Conservation (phyloP, 1,140 invertebrate species). For the Solenopsis fugax region DNA sequence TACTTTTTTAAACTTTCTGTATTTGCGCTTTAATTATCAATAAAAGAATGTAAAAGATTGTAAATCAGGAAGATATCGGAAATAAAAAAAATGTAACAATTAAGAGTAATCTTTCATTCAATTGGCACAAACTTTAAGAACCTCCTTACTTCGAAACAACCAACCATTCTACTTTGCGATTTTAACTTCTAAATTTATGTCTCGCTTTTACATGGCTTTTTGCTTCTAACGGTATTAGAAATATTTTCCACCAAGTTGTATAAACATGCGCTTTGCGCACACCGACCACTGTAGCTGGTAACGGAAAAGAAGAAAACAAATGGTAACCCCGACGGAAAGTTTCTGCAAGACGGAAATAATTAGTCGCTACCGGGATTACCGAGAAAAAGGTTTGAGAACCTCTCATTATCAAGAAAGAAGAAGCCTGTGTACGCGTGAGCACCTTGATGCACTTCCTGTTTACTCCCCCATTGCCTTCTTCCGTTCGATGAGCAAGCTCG, state of each 20-base stretch:
- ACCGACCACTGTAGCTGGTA: not conserved
- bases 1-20: not conserved
- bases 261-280: not conserved
- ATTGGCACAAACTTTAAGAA: not conserved
- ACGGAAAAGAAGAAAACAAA: slow-evolving; percentile 56
- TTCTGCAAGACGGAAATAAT: slow-evolving; percentile 63
- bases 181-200: not conserved
- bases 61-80: not conserved
- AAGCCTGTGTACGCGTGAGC: slow-evolving; percentile 19
- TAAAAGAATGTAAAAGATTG: slow-evolving; percentile 6
- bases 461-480: not conserved
- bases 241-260: slow-evolving; percentile 28
- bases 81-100: not conserved
- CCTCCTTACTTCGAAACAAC: slow-evolving; percentile 4
- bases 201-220: not conserved
- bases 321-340: slow-evolving; percentile 27
- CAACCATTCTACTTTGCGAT: not conserved
- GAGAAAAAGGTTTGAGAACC: slow-evolving; percentile 46
- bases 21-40: not conserved
- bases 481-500: not conserved
- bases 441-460: slow-evolving; percentile 39
- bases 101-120: not conserved
- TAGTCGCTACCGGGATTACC: slow-evolving; percentile 48
- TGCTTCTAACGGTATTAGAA: not conserved
- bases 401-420: slow-evolving; percentile 62